Percentiles rank a stretch among this genome's conserved stretches.
Conservation (phyloP, 2,797 vertebrate species). For the Pangasius macronema region DNA sequence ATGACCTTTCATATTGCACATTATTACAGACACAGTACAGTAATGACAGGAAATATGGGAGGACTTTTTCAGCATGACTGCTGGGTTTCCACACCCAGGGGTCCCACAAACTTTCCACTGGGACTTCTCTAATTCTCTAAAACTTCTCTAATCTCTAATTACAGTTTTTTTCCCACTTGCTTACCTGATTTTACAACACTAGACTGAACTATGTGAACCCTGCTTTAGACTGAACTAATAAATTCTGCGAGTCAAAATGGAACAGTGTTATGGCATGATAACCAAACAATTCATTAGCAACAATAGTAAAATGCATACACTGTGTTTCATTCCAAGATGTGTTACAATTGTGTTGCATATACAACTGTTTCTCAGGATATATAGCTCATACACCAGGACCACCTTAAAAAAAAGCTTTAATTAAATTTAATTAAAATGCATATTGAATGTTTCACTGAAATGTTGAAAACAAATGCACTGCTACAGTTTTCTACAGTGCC, state of each 20-base stretch:
- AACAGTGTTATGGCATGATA: not conserved
- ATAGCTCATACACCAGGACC: not conserved
- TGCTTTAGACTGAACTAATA: not conserved
- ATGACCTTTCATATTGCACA: not conserved
- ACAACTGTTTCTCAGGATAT: not conserved
- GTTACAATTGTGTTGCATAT: not conserved
- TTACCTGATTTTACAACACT: conserved; percentile 11
- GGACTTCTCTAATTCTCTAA: not conserved
- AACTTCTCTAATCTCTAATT: conserved; percentile 18
- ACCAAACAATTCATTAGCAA: not conserved
- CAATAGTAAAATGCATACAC: not conserved
- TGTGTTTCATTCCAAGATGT: not conserved
- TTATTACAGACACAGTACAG: conserved; percentile 3
- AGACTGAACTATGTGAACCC: conserved; percentile 15
- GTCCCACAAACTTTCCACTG: conserved; percentile 25
- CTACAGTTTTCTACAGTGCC: too few species aligned
- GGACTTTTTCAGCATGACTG: conserved; percentile 1
- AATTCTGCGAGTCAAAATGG: too few species aligned
- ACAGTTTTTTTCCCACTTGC: conserved; percentile 24
- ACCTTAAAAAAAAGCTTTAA: not conserved
- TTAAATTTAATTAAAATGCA: not conserved
- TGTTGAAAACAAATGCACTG: too few species aligned
- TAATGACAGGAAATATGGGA: not conserved
- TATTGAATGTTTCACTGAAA: not conserved
- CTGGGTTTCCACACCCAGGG: not conserved